A percentile compares a stretch with the other conserved stretches of the same genome.
Evolutionary conservation across 2,113 vertebrate genomes (phyloP).

Genomic region (Paramormyrops kingsleyae): DNA sequence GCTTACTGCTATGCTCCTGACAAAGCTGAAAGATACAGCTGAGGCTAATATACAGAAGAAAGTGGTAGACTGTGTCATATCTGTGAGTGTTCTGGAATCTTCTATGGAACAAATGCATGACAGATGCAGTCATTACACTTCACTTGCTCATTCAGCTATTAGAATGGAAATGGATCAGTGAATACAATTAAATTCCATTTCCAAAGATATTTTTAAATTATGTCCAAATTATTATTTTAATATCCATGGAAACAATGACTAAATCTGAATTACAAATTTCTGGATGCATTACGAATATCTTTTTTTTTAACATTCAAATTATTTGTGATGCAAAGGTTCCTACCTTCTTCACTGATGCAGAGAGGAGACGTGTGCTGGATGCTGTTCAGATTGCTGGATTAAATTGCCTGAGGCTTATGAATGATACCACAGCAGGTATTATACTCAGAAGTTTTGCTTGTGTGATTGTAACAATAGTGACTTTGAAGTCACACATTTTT

Average conservation of each 20-base stretch:
- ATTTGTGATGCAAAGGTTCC: constrained; percentile 54
- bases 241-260: not conserved
- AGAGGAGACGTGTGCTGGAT: constrained; percentile 69
- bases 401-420: constrained; percentile 72
- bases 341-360: constrained; percentile 73
- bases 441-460: constrained; percentile 2
- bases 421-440: constrained; percentile 73
- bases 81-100: constrained; percentile 56
- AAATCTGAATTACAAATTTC: not conserved
- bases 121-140: not conserved
- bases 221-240: not conserved
- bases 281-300: not conserved
- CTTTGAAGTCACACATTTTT: not conserved
- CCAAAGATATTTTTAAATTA: not conserved
- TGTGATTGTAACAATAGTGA: not conserved
- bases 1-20: constrained; percentile 72
- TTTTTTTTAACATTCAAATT: constrained; percentile 6
- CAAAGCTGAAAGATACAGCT: constrained; percentile 72
- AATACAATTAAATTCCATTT: not conserved
- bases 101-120: not conserved
- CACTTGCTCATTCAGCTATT: not conserved
- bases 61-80: constrained; percentile 76
- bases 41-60: constrained; percentile 71
- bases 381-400: constrained; percentile 70
- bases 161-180: not conserved